phyloP scores from a whole-genome alignment of 1,140 invertebrate genomes.

The Sitobion miscanthi region DNA sequence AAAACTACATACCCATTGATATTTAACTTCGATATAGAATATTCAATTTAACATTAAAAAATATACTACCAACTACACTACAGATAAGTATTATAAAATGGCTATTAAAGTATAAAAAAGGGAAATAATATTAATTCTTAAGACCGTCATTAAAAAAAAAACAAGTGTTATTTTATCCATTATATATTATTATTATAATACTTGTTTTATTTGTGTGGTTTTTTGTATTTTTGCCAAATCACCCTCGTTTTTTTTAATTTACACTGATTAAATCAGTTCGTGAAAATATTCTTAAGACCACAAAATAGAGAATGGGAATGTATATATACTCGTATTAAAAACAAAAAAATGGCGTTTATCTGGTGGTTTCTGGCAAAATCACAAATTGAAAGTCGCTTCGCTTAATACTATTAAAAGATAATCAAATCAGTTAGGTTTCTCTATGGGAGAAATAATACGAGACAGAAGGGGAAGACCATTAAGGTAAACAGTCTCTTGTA shows the following conservation, averaged over 20 bases:
- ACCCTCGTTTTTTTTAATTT: conserved; percentile 2
- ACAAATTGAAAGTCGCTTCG: conserved; percentile 11
- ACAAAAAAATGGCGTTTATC: background rate
- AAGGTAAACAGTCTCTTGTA: background rate
- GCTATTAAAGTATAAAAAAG: background rate
- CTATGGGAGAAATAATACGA: background rate
- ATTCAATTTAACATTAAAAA: background rate
- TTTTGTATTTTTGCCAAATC: conserved; percentile 8
- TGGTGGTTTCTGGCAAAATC: conserved; percentile 25
- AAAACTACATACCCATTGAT: background rate
- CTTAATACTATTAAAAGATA: conserved; percentile 37
- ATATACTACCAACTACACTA: background rate
- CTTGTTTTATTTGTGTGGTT: background rate
- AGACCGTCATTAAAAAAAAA: background rate
- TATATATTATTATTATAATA: background rate
- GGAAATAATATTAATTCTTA: background rate
- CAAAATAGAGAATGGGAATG: too few species aligned
- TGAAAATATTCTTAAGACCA: background rate
- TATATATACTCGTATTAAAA: conserved; percentile 13
- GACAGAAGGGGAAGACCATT: background rate
- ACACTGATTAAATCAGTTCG: background rate
- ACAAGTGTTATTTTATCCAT: background rate
- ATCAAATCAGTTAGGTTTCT: conserved; percentile 2
- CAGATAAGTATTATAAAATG: background rate
- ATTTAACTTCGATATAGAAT: background rate